Conservation (phyloP, 2,888 invertebrate species). For the Pristionchus fissidentatus region DNA sequence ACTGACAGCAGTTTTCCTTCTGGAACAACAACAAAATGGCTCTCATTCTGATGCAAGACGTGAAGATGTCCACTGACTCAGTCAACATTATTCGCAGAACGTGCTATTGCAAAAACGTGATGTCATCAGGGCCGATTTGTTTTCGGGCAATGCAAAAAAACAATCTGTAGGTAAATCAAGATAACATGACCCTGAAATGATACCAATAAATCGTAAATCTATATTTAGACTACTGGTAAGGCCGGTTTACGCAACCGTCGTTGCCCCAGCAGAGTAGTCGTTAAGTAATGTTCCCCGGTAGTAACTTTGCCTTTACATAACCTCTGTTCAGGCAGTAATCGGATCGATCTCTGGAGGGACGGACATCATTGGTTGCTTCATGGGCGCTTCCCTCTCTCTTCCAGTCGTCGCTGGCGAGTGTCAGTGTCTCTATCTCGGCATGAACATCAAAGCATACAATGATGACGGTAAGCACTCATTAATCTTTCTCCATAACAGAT, state of each 20-base stretch:
- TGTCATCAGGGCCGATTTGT: too few species aligned
- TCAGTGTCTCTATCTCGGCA: constrained; percentile 79
- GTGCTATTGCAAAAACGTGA: too few species aligned
- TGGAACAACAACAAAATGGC: too few species aligned
- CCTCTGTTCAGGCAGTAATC: constrained; percentile 63
- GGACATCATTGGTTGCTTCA: constrained; percentile 80
- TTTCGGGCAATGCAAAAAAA: too few species aligned
- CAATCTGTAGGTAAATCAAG: too few species aligned
- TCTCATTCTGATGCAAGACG: too few species aligned
- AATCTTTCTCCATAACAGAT: too few species aligned
- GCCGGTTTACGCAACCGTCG: neutral
- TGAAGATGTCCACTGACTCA: too few species aligned
- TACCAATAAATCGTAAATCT: too few species aligned
- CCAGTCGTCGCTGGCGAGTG: constrained; percentile 80
- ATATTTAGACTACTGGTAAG: neutral
- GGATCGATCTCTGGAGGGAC: constrained; percentile 78
- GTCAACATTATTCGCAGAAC: too few species aligned
- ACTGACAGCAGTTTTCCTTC: too few species aligned
- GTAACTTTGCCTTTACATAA: neutral
- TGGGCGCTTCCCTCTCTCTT: constrained; percentile 78
- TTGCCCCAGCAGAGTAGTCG: neutral
- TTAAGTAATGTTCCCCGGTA: neutral
- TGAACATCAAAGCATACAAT: constrained; percentile 78
- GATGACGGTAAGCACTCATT: constrained; percentile 76
- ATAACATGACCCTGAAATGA: too few species aligned